A percentile compares a stretch with the other conserved stretches of the same genome.
phyloP scores from a whole-genome alignment of 37 sponge, comb jelly and placozoan genomes.

The Geodia barretti region DNA sequence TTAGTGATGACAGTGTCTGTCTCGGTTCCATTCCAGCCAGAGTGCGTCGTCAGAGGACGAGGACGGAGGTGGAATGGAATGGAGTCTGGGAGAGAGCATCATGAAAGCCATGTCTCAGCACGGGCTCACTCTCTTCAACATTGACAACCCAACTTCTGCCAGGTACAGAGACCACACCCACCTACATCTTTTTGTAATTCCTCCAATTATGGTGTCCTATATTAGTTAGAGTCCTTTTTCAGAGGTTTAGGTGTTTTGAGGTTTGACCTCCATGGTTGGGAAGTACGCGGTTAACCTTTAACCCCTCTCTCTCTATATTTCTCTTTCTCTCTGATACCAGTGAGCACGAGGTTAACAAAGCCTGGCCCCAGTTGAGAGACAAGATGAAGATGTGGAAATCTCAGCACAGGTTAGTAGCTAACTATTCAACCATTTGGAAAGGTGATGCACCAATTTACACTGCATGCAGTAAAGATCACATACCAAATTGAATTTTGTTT shows the following conservation, averaged over 20 bases:
- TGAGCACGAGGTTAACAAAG: conserved; percentile 22
- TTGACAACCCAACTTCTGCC: conserved; percentile 39
- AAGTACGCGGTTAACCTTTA: too few relatives aligned
- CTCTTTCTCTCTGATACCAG: conserved; percentile 16
- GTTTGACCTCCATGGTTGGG: too few relatives aligned
- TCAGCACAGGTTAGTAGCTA: conserved; percentile 20
- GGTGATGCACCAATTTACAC: too few relatives aligned
- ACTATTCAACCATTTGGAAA: too few relatives aligned
- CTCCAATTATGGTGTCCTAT: too few relatives aligned
- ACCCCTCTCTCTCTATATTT: background rate
- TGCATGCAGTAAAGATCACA: too few relatives aligned
- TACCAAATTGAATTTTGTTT: too few relatives aligned
- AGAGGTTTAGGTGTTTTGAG: too few relatives aligned
- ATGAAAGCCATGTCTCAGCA: conserved; percentile 23
- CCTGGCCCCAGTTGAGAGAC: conserved; percentile 40
- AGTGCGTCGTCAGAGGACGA: background rate
- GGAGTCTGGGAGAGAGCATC: conserved; percentile 59
- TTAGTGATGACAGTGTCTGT: too few relatives aligned
- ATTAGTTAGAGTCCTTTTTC: too few relatives aligned
- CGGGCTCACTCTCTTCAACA: conserved; percentile 17
- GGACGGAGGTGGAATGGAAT: conserved; percentile 8
- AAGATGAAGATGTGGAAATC: conserved; percentile 31
- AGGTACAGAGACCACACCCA: conserved; percentile 16
- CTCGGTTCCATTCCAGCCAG: background rate
- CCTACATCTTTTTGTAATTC: too few relatives aligned